Evolutionary conservation across 2,113 vertebrate genomes (phyloP), one percentile per base, ranked within the genome.

Genomic region (Apaloderma vittatum): DNA sequence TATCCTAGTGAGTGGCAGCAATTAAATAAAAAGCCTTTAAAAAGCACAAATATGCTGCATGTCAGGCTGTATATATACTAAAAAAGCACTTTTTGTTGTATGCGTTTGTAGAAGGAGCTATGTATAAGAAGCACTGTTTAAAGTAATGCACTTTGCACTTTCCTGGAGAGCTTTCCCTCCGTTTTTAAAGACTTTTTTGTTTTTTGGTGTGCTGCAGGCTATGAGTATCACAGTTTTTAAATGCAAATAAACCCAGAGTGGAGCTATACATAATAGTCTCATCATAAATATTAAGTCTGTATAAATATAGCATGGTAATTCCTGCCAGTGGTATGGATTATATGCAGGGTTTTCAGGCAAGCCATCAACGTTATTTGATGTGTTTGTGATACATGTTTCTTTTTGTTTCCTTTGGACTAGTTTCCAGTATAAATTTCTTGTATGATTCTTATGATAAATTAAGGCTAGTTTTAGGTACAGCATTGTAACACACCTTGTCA

Each of bases 111-210:
- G 91, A 89, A 93, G 51, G 36, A 88, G 65, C 86, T 63, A 84
- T 1, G 1, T 57, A 14, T 5, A 54, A 40, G 59, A 92, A 95
- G 97, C 97, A 98, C 98, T 98, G 97, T 97, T 90, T n/a, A 87
- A 97, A 94, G 86, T 62, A 80, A 96, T 15, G 98, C 98, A 98
- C 98, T 98, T 98, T 98, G 90, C 78, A 77, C 92, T 94, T 92
- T 90, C 92, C 63, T 74, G 66, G 92, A 95, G 91, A 93, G 55
- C 70, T 86, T 94, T 84, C 75, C 62, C 63, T 92, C 36, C 10
- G 11, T 72, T 97, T 95, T 93, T 92, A 71, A 79, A 84, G 90
- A 59, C 37, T 57, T 43, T 17, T 26, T 34, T 84, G 11, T 76
- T 63, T 46, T 93, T 81, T 74, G 23, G 30, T 71, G 37, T 83